Percentiles rank a stretch among this genome's conserved stretches.
phyloP scores from a whole-genome alignment of 2,888 invertebrate species.

The Pomacea canaliculata region DNA sequence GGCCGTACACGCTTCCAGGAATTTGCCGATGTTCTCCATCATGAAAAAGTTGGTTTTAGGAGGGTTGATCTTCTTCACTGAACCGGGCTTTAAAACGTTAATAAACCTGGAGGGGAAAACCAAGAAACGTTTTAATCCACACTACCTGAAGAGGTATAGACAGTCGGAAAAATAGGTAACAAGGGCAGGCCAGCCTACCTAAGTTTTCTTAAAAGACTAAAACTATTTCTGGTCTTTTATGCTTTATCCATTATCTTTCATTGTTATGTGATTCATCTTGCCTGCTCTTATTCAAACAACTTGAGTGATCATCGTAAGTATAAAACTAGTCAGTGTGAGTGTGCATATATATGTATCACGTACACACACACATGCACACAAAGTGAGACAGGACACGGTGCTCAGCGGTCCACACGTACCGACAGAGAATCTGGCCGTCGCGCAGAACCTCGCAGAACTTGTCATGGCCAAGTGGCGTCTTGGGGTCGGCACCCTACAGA shows the following conservation, averaged over 20 bases:
- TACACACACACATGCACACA: no score
- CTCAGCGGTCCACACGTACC: neutral
- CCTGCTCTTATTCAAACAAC: no score
- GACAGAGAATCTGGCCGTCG: constrained; percentile 20
- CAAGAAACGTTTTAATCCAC: neutral
- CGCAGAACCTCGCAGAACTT: constrained; percentile 86
- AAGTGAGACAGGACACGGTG: no score
- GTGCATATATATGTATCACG: no score
- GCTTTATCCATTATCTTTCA: no score
- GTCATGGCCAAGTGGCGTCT: constrained; percentile 74
- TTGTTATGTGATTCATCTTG: no score
- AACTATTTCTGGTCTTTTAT: no score
- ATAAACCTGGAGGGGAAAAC: constrained; percentile 77
- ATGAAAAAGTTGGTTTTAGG: constrained; percentile 81
- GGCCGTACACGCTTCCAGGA: constrained; percentile 84
- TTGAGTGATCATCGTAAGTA: no score
- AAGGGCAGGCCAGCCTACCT: no score
- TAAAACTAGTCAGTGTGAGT: no score
- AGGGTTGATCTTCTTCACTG: constrained; percentile 31
- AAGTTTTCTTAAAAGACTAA: no score
- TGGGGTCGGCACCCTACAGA: constrained; percentile 42
- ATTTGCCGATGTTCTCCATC: constrained; percentile 90
- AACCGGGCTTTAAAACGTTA: constrained; percentile 85
- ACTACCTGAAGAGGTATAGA: neutral
- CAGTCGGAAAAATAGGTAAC: no score